A percentile compares a stretch with the other conserved stretches of the same genome.
phyloP scores from a whole-genome alignment of 1,140 invertebrate genomes.

The Lucilia sericata region DNA sequence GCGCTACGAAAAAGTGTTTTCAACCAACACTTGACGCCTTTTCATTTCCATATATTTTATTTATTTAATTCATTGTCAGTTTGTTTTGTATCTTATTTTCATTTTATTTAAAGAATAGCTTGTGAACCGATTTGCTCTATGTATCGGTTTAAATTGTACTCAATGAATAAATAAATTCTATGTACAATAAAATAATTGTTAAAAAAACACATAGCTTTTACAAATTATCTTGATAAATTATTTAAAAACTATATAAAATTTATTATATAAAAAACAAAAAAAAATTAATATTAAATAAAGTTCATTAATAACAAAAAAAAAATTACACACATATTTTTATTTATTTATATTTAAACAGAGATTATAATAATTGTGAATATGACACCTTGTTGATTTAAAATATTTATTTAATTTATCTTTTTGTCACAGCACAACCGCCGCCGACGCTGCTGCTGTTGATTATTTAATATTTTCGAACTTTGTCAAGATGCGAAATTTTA shows the following conservation, averaged over 20 bases:
- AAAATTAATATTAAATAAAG: neutral
- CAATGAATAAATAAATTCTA: too few relatives aligned
- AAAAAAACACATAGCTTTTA: too few relatives aligned
- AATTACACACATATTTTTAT: neutral
- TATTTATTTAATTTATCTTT: neutral
- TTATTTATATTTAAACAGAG: neutral
- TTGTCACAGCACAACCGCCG: neutral
- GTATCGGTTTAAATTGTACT: too few relatives aligned
- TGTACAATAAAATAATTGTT: too few relatives aligned
- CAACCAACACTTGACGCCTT: neutral
- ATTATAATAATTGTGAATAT: neutral
- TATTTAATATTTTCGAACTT: neutral
- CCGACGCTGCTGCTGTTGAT: neutral
- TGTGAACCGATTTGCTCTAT: neutral
- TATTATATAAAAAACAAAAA: too few relatives aligned
- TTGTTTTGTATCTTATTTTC: neutral
- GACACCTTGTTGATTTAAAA: neutral
- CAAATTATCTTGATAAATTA: too few relatives aligned
- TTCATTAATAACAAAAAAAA: neutral
- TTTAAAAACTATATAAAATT: too few relatives aligned
- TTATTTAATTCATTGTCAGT: neutral
- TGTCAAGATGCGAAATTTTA: slow-evolving; percentile 2
- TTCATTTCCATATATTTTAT: neutral
- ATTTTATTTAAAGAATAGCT: neutral
- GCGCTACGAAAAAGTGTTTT: neutral